Base-by-base conservation (phyloP, 2,797 vertebrate species). In the Coilia nasus region DNA sequence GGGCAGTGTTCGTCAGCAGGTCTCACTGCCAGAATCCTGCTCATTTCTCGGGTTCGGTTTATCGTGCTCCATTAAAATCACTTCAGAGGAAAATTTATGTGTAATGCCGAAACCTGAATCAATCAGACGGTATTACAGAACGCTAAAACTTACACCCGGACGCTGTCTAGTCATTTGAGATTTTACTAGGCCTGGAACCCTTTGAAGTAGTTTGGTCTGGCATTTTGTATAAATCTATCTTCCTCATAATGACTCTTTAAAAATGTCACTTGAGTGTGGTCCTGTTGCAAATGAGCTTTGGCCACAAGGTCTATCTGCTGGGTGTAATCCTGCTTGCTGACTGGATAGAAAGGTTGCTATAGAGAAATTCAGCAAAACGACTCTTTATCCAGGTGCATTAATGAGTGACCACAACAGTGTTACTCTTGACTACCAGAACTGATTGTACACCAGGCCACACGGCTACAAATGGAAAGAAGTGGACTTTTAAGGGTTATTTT, bases 41-140 rank as follows among this genome's bases (percentile, higher is more conserved):
- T 31, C 67, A 15, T 41, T 28, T 15, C 25, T 35, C 67, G 9
- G 25, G 62, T 35, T 75, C 28, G 14, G 2, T 75, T 75, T 75
- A 75, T 75, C 28, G 67, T 9, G 67, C 67, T 35, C 67, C 31
- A 75, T 75, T 75, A 75, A 75, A 75, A 75, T 28, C 67, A 35
- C 25, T 75, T 75, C 15, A 81, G 14, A 81, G 75, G 81, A 2
- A 60, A 46, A 25, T 44, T 44, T 57, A 83, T 83, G 11, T 23
- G 23, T 50, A 23, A 80, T 41, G 71, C 28, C 31, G 19, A 60
- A 62, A 50, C 10, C 50, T 1, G 28, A 21, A 84, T 84, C 41
- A 44, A 62, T 62, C 23, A 84, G 9, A 81, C 19, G 23, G 75
- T 23, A 44, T 71, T 80, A 83, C 3, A 46, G 41, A 62, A 64